Conservation (phyloP, 2,797 vertebrate species). For the Nothura maculosa region DNA sequence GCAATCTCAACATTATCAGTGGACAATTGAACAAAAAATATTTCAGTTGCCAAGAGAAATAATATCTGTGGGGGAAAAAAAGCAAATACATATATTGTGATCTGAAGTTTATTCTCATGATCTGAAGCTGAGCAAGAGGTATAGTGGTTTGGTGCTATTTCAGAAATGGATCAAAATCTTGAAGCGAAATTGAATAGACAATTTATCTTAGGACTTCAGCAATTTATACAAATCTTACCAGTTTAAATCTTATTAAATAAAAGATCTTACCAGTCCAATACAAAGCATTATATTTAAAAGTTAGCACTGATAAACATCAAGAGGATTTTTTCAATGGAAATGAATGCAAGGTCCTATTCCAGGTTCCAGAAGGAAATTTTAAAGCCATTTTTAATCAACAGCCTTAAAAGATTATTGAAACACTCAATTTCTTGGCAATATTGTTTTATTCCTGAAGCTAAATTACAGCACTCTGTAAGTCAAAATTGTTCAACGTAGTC, state of each 20-base stretch:
- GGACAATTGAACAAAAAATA: neutral
- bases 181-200: neutral
- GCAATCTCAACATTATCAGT: neutral
- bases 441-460: neutral
- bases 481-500: neutral
- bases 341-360: neutral
- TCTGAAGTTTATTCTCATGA: neutral
- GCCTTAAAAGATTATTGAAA: neutral
- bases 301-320: neutral
- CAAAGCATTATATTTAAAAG: neutral
- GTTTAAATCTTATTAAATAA: neutral
- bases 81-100: neutral
- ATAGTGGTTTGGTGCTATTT: neutral
- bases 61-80: neutral
- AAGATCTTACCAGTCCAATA: neutral
- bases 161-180: neutral
- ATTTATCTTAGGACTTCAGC: neutral
- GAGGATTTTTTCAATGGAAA: neutral
- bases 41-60: neutral
- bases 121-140: neutral
- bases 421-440: neutral
- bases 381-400: neutral
- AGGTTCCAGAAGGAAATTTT: neutral
- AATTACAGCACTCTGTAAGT: neutral
- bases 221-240: neutral